phyloP scores from a whole-genome alignment of 2,113 vertebrate species.

The Burhinus oedicnemus region DNA sequence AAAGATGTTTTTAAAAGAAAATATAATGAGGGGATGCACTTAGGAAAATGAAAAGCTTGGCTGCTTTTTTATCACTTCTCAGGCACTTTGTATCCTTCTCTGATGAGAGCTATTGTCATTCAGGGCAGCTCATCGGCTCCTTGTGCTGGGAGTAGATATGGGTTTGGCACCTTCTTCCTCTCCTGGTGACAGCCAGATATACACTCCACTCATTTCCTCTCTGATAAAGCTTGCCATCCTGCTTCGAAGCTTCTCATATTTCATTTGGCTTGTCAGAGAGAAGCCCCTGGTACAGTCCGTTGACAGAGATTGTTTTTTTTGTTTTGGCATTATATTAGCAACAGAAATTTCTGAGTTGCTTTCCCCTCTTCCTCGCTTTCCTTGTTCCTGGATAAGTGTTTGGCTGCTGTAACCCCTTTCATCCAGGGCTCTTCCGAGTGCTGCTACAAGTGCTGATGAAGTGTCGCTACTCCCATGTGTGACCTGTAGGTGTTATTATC shows the following conservation, averaged over 20 bases:
- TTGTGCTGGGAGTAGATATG: constrained; percentile 47
- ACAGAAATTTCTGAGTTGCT: not conserved
- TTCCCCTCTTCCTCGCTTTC: not conserved
- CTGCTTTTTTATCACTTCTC: constrained; percentile 53
- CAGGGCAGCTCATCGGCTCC: constrained; percentile 10
- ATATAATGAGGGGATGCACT: constrained; percentile 49
- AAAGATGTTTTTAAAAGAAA: constrained; percentile 59
- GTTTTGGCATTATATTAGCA: not conserved
- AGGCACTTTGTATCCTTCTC: constrained; percentile 45
- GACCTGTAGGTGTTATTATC: not conserved
- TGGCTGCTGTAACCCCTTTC: not conserved
- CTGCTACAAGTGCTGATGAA: not conserved
- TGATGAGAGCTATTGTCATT: constrained; percentile 62
- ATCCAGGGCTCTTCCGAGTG: not conserved
- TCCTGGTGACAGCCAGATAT: constrained; percentile 50
- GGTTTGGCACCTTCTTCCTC: constrained; percentile 45
- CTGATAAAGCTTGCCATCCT: not conserved
- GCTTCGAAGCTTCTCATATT: constrained; percentile 21
- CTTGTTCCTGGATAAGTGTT: not conserved
- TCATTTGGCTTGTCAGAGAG: constrained; percentile 36
- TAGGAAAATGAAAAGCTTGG: constrained; percentile 54
- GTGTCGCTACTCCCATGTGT: not conserved
- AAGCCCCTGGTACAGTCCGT: not conserved
- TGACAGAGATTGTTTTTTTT: not conserved
- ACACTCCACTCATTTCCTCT: not conserved